A percentile compares a stretch with the other conserved stretches of the same genome.
Evolutionary conservation across 2,113 vertebrate species (phyloP).

Genomic region (Cyphomyrus plagiostoma): DNA sequence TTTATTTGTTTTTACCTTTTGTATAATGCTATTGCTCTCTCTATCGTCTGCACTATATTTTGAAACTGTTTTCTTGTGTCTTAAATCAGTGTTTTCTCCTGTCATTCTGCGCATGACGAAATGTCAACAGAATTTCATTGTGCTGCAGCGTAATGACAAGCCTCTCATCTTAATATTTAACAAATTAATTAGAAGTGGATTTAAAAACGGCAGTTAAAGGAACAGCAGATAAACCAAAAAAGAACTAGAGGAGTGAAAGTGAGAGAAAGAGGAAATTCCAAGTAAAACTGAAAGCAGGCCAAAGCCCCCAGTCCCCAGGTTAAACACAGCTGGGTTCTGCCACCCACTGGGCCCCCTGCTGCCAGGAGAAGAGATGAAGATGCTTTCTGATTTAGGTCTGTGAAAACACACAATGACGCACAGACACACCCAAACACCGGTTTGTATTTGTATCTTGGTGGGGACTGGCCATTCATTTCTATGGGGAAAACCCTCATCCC

Average conservation of each 20-base stretch:
- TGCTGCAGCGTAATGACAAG: not conserved
- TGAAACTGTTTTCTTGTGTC: not conserved
- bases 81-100: not conserved
- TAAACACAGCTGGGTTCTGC: not conserved
- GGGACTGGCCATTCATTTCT: not conserved
- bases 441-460: not conserved
- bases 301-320: not conserved
- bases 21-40: not conserved
- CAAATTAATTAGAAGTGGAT: not conserved
- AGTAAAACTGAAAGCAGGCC: not conserved
- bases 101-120: not conserved
- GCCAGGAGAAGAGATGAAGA: not conserved
- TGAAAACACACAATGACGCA: not conserved
- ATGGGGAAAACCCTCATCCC: not conserved
- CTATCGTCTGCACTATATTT: not conserved
- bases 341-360: not conserved
- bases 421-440: not conserved
- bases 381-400: not conserved
- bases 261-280: not conserved
- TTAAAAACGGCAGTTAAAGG: not conserved
- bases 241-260: not conserved
- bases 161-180: not conserved
- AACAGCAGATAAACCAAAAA: not conserved
- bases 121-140: not conserved
- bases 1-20: not conserved